Conservation (phyloP, 2,797 vertebrate genomes). For the Malurus splendens region DNA sequence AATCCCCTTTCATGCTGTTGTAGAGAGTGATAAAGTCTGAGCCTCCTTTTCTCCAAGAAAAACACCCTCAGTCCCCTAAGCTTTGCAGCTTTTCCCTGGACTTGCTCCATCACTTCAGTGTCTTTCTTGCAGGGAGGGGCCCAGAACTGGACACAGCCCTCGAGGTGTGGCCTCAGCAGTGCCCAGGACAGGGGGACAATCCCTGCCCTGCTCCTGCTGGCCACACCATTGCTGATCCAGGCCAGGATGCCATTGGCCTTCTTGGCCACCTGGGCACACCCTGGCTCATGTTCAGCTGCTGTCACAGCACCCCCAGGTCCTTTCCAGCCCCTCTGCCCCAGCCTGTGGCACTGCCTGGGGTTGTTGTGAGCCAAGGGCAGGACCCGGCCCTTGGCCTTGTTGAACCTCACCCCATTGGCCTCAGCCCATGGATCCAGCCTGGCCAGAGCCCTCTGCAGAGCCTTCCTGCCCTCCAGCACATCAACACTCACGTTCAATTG, state of each 20-base stretch:
- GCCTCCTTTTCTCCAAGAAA: not conserved
- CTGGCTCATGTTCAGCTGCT: not conserved
- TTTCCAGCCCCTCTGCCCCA: not conserved
- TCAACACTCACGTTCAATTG: rapidly evolving
- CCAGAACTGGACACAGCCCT: not conserved
- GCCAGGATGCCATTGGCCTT: not conserved
- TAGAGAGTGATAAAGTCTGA: not conserved
- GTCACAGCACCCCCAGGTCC: not conserved
- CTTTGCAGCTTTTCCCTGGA: not conserved
- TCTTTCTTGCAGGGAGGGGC: not conserved
- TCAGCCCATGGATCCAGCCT: not conserved
- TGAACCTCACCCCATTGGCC: rapidly evolving
- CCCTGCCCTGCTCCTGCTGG: not conserved
- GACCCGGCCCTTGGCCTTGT: rapidly evolving
- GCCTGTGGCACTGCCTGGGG: rapidly evolving
- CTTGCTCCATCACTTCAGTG: not conserved
- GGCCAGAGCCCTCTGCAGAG: not conserved
- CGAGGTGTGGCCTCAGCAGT: not conserved
- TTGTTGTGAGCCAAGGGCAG: not conserved
- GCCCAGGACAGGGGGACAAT: not conserved
- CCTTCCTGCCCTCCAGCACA: not conserved
- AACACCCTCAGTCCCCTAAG: too few relatives aligned
- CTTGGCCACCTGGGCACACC: not conserved
- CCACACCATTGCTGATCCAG: not conserved
- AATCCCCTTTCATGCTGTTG: not conserved